Evolutionary conservation across 1,140 invertebrate species (phyloP), one percentile per base, ranked within the genome.

Genomic region (Sipha flava): DNA sequence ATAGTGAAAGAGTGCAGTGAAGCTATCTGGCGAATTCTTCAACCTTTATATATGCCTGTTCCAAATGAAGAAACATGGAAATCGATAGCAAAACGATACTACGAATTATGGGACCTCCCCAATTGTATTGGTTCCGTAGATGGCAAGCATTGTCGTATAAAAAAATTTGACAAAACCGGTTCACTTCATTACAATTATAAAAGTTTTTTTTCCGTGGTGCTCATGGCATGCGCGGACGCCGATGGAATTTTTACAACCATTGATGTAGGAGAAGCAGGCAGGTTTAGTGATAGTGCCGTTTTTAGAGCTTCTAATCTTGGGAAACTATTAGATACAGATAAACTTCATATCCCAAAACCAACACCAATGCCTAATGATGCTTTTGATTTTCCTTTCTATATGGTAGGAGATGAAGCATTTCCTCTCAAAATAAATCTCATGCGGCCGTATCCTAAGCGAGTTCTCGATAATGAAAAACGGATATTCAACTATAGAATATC

Each of bases 141-240:
- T 66, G 59, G 79, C 23, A 79, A 79, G 23, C 59, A 81, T 64
- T 62, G 81, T 34, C 34, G 68, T 23, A 80, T 82, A 14, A 72
- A 73, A 47, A 59, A 40, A 26, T 80, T 81, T 43, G 16, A 26
- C 49, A 66, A 81, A 16, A 75, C 64, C 34, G 80, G 81, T 18
- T 81, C 81, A 23, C 52, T 79, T 54, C 21, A 45, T 73, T 86
- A 83, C 75, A 88, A 88, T 82, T 86, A 87, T 70, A 87, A 87
- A 82, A 47, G 70, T 7, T 82, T 77, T 68, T 86, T 83, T 79
- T 83, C 81, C 21, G 82, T 85, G 3, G 83, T 86, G n/a, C 66
- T 86, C 9, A 79, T 86, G 66, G 85, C 83, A 29, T 43, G 83
- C 2, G 82, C 82, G 29, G 85, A 86, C 80, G 82, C 83, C 21